A percentile compares a stretch with the other conserved stretches of the same genome.
Conservation (phyloP, 2,113 vertebrate species). For the Poicephalus meyeri region DNA sequence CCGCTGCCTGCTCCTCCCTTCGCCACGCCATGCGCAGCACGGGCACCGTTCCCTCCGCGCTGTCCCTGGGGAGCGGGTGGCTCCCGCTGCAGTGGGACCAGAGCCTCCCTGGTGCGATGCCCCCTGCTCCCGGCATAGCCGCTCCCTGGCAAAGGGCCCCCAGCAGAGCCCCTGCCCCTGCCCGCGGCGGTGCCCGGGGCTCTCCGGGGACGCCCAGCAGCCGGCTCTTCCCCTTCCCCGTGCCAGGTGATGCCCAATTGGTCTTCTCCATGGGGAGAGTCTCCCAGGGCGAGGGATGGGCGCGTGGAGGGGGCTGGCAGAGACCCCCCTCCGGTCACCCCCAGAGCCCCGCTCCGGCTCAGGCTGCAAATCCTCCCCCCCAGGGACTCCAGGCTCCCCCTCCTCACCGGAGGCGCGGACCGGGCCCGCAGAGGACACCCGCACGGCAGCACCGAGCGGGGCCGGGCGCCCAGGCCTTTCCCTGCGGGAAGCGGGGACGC, state of each 20-base stretch:
- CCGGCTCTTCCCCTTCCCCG: rapidly evolving
- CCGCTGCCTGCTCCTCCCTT: background rate
- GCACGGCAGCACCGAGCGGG: background rate
- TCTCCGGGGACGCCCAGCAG: rapidly evolving
- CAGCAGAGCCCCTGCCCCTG: background rate
- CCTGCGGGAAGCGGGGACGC: background rate
- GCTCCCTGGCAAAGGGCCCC: background rate
- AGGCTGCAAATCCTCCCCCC: conserved; percentile 8
- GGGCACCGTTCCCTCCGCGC: rapidly evolving
- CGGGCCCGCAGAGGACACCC: background rate
- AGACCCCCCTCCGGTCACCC: rapidly evolving
- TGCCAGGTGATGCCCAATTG: rapidly evolving
- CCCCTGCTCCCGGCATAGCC: rapidly evolving
- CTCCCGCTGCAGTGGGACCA: rapidly evolving
- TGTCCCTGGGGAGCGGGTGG: rapidly evolving
- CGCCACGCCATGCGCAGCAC: rapidly evolving
- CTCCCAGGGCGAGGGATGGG: rapidly evolving
- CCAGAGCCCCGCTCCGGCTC: background rate
- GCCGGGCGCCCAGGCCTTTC: background rate
- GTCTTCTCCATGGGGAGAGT: rapidly evolving
- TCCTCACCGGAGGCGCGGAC: background rate
- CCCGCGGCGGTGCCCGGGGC: rapidly evolving
- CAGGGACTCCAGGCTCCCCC: conserved; percentile 43
- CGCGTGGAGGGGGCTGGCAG: rapidly evolving
- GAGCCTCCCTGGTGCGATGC: rapidly evolving